Percentiles rank a stretch among this genome's conserved stretches.
Conservation (phyloP, 2,113 vertebrate genomes). For the Spea bombifrons region DNA sequence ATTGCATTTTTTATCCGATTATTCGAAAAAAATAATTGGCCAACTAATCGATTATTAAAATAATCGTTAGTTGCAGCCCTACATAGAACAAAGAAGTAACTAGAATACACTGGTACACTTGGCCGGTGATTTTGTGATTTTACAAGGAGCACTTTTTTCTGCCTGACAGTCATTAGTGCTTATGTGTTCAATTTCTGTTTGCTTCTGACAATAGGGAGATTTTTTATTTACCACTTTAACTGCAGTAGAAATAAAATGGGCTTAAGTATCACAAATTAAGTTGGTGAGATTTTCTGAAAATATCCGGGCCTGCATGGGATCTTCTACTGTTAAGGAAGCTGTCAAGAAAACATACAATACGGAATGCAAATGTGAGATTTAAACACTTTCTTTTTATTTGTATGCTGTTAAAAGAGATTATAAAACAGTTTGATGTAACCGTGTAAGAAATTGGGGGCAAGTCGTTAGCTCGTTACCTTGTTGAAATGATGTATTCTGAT, state of each 20-base stretch:
- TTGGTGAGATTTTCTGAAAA: neutral
- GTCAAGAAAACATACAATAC: neutral
- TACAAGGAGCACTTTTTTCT: too few relatives aligned
- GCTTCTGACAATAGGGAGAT: neutral
- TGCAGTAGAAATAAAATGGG: neutral
- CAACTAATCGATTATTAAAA: too few relatives aligned
- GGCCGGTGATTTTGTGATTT: too few relatives aligned
- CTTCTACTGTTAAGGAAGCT: neutral
- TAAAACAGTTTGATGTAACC: constrained; percentile 9
- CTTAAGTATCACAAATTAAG: neutral
- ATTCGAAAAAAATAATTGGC: too few relatives aligned
- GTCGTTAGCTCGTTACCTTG: constrained; percentile 37
- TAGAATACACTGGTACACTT: too few relatives aligned
- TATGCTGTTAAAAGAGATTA: neutral
- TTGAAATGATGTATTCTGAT: constrained; percentile 40
- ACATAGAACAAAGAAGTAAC: too few relatives aligned
- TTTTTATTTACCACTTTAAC: neutral
- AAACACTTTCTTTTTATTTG: neutral
- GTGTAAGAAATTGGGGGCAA: neutral
- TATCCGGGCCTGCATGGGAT: neutral
- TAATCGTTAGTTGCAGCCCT: too few relatives aligned
- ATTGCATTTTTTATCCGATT: too few relatives aligned
- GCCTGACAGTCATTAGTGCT: too few relatives aligned
- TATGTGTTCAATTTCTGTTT: neutral
- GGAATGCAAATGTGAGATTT: neutral